Conservation (phyloP, 2,888 invertebrate genomes). For the Crossocerus cetratus region DNA sequence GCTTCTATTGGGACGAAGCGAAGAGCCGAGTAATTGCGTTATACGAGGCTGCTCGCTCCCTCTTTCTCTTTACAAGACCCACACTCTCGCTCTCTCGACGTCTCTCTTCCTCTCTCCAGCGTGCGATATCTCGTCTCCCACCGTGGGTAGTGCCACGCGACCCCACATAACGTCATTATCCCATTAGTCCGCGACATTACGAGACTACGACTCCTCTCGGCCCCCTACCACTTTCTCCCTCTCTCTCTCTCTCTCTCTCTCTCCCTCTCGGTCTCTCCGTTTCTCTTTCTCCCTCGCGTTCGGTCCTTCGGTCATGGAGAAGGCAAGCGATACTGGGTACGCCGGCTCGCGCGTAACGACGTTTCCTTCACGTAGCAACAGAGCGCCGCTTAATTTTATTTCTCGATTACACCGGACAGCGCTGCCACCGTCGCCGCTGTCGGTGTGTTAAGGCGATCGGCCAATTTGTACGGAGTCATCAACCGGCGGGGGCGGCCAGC, state of each 20-base stretch:
- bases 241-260: slow-evolving; percentile 1
- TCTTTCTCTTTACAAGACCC: slow-evolving; percentile 1
- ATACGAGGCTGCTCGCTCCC: slow-evolving; percentile 26
- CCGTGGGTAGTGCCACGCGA: slow-evolving; percentile 52
- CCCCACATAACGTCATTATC: slow-evolving; percentile 62
- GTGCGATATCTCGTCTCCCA: too few species aligned
- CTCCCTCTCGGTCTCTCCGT: too few species aligned
- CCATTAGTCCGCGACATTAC: slow-evolving; percentile 56
- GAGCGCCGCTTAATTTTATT: slow-evolving; percentile 43
- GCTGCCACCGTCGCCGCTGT: too few species aligned
- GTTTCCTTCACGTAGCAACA: slow-evolving; percentile 28
- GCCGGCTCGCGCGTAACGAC: slow-evolving; percentile 5
- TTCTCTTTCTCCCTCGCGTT: not conserved
- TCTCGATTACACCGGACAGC: slow-evolving; percentile 26
- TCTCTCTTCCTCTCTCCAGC: slow-evolving; percentile 5
- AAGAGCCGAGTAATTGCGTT: slow-evolving; percentile 61
- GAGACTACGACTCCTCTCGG: slow-evolving; percentile 25
- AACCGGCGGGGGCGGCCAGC: not conserved
- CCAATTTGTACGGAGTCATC: not conserved
- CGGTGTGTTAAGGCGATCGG: slow-evolving; percentile 12
- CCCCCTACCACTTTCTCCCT: too few species aligned
- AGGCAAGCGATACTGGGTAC: not conserved
- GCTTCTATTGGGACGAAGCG: slow-evolving; percentile 42
- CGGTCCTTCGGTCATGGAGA: not conserved
- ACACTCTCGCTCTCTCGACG: slow-evolving; percentile 29